A percentile compares a stretch with the other conserved stretches of the same genome.
These are phyloP conservation scores for Nothocercus nigrocapillus DNA, from an alignment of 2,113 vertebrate species.

Conservation along the genomic window DNA sequence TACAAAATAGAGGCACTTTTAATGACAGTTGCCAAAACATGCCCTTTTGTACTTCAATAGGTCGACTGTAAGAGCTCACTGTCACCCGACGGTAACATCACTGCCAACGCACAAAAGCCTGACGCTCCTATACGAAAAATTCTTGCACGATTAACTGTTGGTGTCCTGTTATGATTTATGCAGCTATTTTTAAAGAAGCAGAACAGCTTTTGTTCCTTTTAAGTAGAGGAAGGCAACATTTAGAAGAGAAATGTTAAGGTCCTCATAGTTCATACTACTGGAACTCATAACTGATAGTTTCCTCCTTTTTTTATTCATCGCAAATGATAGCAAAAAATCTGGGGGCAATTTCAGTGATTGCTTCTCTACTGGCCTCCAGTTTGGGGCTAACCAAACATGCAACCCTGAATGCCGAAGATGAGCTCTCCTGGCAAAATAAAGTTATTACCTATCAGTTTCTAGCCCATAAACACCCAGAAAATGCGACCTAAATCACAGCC, in stretches of 20 bases:
- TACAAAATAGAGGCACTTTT: conserved; percentile 59
- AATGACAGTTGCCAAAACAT: conserved; percentile 53
- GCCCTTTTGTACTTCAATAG: conserved; percentile 68
- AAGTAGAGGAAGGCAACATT: not conserved
- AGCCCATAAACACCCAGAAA: not conserved
- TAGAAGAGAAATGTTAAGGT: not conserved
- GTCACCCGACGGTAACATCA: conserved; percentile 70
- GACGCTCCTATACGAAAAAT: conserved; percentile 23
- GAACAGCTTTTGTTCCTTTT: not conserved
- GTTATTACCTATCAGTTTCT: not conserved
- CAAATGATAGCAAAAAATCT: not conserved
- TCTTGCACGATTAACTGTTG: conserved; percentile 44
- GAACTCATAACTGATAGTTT: not conserved
- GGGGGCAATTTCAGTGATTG: not conserved
- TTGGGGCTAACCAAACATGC: not conserved
- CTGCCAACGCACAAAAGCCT: conserved; percentile 42
- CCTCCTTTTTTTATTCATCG: not conserved
- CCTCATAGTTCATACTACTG: not conserved
- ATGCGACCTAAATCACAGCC: not conserved
- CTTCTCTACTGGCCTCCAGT: not conserved
- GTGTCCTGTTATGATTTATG: not conserved
- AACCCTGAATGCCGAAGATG: not conserved
- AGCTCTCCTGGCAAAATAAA: not conserved
- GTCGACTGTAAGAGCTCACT: conserved; percentile 65
- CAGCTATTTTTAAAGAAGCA: not conserved